Evolutionary conservation across 2,113 vertebrate genomes (phyloP), one percentile per base, ranked within the genome.

Genomic region (Heterotis niloticus): DNA sequence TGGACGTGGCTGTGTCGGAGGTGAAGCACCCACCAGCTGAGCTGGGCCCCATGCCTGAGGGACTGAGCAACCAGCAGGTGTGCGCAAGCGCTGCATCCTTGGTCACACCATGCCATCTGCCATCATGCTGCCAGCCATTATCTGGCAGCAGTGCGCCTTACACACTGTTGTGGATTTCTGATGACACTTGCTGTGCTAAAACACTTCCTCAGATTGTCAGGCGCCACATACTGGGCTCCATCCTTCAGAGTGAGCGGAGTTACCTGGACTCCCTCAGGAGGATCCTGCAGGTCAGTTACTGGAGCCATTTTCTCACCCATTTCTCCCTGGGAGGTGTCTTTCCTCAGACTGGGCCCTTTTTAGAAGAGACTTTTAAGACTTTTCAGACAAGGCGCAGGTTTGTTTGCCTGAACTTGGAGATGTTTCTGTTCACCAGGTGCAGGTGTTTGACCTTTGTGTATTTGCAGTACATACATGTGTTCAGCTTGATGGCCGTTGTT

Each of bases 1-100:
- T 98, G 89, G 96, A 98, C 81, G 94, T 98, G 76, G 89, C 91
- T 0, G 90, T 97, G 78, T 93, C 94, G 0, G 96, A 98, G 26
- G 81, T 91, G 78, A 95, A 94, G 83, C 95, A 96, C 74, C 94
- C 95, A 0, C 94, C 94, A 0, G 94, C 96, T 0, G 92, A 98
- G 82, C 92, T 99, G 78, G 93, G 95, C 67, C 94, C 96, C 54
- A 98, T 97, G 94, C 97, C 97, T 0, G 93, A 95, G 1, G 96
- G 96, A 64, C 92, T 98, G 78, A 97, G 87, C 87, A 95, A 91
- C 0, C 95, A 97, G 84, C 97, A 99, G 96, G 96, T 98, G 75
- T 79, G 70, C 29, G 7, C 78, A 7, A 81, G 16, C 78, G 14
- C 74, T 2, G 76, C 17, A 44, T 7, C 34, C 34, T 44, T 44